Conservation (phyloP, 2,797 vertebrate genomes). For the Acrocephalus scirpaceus region DNA sequence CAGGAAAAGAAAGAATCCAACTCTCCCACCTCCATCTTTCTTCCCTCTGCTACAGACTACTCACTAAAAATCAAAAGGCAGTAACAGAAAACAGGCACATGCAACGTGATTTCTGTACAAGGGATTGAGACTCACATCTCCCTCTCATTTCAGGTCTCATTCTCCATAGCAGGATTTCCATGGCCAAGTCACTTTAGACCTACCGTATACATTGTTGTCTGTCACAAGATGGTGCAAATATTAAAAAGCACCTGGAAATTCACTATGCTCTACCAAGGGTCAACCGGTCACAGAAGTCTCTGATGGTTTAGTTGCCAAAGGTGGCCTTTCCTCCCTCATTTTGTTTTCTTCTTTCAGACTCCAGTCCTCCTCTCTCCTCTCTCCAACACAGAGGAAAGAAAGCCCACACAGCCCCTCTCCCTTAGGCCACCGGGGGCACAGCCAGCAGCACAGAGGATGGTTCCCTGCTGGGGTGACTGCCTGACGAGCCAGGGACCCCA, state of each 20-base stretch:
- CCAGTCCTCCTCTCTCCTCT: neutral
- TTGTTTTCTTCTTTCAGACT: neutral
- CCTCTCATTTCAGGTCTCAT: neutral
- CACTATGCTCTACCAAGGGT: neutral
- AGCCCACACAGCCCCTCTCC: neutral
- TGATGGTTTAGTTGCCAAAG: neutral
- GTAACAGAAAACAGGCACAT: neutral
- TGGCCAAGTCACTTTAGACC: neutral
- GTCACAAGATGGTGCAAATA: neutral
- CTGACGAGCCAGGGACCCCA: accelerated
- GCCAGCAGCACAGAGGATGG: neutral
- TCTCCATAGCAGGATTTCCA: neutral
- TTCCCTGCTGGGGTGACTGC: neutral
- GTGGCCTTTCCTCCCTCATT: neutral
- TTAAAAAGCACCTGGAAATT: neutral
- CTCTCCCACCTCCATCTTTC: neutral
- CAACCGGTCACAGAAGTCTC: neutral
- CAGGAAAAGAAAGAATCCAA: neutral
- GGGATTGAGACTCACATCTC: neutral
- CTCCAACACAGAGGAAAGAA: neutral
- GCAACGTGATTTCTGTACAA: neutral
- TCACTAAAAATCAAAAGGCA: neutral
- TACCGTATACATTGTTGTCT: neutral
- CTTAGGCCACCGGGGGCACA: neutral
- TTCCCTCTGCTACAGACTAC: neutral